Base-by-base conservation (phyloP, 1,140 invertebrate genomes). In the Pseudomyrmex pallidus region DNA sequence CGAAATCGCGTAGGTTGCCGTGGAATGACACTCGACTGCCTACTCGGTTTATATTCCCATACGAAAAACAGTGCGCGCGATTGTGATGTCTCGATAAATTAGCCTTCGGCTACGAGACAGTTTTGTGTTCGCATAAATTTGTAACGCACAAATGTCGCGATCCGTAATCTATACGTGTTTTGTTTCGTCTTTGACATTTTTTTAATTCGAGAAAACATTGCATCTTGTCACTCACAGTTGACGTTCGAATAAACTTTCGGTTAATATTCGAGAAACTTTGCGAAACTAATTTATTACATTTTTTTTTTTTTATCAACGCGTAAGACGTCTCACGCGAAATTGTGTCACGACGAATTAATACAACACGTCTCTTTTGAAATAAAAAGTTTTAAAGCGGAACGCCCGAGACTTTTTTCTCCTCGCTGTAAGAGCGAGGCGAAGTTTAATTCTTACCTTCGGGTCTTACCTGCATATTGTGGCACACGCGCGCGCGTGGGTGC, bases 21-120 rank as follows among this genome's bases (percentile, higher is more conserved):
- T 35, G 90, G 90, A 89, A 91, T 91, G 90, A 85, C 70, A 85
- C 73, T 61, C 80, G 77, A 83, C 87, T 87, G 64, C 90, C 84
- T 87, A 83, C 82, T 83, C 73, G 54, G 8, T n/a, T 15, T 17
- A 44, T 17, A 54, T 50, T 48, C 22, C 44, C 15, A 15, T 48
- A 50, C 61, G 20, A 25, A n/a, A 80, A n/a, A 80, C 44, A 52
- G 62, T 17, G 76, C 15, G 76, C 15, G 63, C 44, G 68, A 17
- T 72, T 46, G 52, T 9, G 20, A 52, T 12, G 44, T 73, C 2
- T n/a, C 48, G 68, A 62, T 74, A 82, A 50, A 61, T 80, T 35
- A 20, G 15, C 54, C 35, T 59, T 25, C 35, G 68, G 25, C 13
- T 59, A 35, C 1, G 52, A 59, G 56, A 61, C 4, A 10, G 10